Conservation (phyloP, 1,140 invertebrate genomes). For the Wiebesia pumilae region DNA sequence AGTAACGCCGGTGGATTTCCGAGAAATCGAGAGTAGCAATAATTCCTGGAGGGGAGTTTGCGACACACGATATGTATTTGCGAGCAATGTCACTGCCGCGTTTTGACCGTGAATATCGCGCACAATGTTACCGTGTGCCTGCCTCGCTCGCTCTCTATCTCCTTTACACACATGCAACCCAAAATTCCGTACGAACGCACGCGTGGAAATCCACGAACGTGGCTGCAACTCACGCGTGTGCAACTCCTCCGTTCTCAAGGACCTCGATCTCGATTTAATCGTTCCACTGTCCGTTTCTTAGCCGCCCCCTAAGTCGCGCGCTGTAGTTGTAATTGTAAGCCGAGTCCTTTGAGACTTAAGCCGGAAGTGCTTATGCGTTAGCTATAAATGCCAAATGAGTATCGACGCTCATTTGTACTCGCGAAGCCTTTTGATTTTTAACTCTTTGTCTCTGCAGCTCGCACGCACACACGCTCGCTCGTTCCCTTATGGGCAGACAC, state of each 20-base stretch:
- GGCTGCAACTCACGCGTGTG: slow-evolving; percentile 35
- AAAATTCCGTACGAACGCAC: too few species aligned
- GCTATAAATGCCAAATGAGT: slow-evolving; percentile 42
- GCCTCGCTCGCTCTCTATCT: neutral
- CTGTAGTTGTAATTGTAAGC: slow-evolving; percentile 2
- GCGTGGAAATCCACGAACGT: neutral
- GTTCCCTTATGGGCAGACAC: neutral
- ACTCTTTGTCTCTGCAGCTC: neutral
- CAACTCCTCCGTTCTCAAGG: slow-evolving; percentile 50
- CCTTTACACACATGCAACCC: neutral
- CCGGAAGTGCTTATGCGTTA: slow-evolving; percentile 62
- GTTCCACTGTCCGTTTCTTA: slow-evolving; percentile 42
- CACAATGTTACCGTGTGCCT: neutral
- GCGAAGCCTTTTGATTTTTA: slow-evolving; percentile 44
- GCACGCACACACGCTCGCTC: neutral
- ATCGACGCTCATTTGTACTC: slow-evolving; percentile 51
- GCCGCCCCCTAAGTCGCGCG: slow-evolving; percentile 7
- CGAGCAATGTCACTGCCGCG: slow-evolving; percentile 58
- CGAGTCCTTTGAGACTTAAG: slow-evolving; percentile 51
- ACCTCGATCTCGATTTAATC: slow-evolving; percentile 58
- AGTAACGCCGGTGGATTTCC: slow-evolving; percentile 36
- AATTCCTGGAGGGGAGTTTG: slow-evolving; percentile 58
- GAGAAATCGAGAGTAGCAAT: slow-evolving; percentile 57
- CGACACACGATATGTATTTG: slow-evolving; percentile 40
- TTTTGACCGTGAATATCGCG: slow-evolving; percentile 57